Evolutionary conservation across 2,888 invertebrate genomes (phyloP).

Genomic region (Coleophora flavipennella): DNA sequence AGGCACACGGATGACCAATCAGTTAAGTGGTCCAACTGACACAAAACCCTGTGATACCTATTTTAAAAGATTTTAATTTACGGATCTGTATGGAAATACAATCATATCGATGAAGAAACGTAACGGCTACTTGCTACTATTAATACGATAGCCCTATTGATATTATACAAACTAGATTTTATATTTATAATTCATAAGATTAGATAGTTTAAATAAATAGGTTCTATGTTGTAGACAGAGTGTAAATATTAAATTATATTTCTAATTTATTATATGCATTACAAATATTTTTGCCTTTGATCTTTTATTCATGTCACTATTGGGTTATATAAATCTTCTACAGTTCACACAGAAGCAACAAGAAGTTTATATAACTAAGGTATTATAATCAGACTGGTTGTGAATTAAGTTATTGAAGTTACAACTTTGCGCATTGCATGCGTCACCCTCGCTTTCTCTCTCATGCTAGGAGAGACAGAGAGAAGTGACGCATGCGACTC

Average conservation of each 20-base stretch:
- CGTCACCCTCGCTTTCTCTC: no score
- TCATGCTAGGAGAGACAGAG: no score
- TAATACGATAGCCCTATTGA: slow-evolving; percentile 3
- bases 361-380: no score
- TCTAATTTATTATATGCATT: slow-evolving; percentile 23
- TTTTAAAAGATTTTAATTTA: background rate
- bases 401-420: no score
- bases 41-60: background rate
- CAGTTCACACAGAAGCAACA: no score
- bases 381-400: no score
- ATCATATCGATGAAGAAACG: no score
- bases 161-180: slow-evolving; percentile 21
- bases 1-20: no score
- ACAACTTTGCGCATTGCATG: no score
- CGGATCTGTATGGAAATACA: no score
- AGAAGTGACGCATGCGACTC: no score
- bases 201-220: background rate
- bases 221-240: slow-evolving; percentile 10
- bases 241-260: slow-evolving; percentile 19
- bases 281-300: slow-evolving; percentile 14
- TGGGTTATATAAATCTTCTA: no score
- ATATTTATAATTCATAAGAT: background rate
- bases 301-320: slow-evolving; percentile 3
- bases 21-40: background rate
- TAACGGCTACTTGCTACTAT: slow-evolving; percentile 5